Percentiles rank a stretch among this genome's conserved stretches.
Conservation (phyloP, 2,797 vertebrate genomes). For the Molossus molossus region DNA sequence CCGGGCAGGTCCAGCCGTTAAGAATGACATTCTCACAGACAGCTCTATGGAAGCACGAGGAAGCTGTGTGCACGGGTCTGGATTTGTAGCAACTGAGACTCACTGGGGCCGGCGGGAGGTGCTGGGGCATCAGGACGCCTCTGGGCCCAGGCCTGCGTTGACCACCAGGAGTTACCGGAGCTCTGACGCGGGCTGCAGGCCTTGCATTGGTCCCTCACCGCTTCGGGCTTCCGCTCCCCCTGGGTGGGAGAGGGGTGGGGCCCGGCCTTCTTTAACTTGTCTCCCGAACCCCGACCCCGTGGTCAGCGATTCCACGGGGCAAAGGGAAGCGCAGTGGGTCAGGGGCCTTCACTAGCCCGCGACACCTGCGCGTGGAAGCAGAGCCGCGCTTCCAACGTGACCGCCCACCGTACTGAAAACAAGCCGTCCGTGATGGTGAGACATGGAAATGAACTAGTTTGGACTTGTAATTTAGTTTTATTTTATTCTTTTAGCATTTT, state of each 20-base stretch:
- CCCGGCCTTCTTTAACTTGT: background rate
- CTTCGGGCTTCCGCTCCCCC: background rate
- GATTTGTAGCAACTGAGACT: background rate
- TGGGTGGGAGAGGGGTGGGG: background rate
- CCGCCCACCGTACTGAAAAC: no score
- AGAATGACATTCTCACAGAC: background rate
- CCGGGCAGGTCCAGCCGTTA: background rate
- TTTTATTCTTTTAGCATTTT: background rate
- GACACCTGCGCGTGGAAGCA: background rate
- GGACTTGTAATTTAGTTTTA: background rate
- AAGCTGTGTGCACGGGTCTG: background rate
- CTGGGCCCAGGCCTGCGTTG: background rate
- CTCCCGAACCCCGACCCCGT: background rate
- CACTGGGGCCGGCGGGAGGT: background rate
- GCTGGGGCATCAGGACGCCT: background rate
- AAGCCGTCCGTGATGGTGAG: background rate
- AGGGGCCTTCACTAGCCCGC: background rate
- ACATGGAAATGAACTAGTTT: conserved; percentile 8
- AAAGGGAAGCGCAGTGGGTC: background rate
- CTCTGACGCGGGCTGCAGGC: background rate
- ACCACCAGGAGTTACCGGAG: background rate
- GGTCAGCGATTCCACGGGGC: background rate
- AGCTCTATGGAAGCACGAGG: background rate
- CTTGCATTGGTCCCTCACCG: background rate
- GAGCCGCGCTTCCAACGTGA: background rate